Evolutionary conservation across 1,140 invertebrate genomes (phyloP).

Genomic region (Helicoverpa zea): DNA sequence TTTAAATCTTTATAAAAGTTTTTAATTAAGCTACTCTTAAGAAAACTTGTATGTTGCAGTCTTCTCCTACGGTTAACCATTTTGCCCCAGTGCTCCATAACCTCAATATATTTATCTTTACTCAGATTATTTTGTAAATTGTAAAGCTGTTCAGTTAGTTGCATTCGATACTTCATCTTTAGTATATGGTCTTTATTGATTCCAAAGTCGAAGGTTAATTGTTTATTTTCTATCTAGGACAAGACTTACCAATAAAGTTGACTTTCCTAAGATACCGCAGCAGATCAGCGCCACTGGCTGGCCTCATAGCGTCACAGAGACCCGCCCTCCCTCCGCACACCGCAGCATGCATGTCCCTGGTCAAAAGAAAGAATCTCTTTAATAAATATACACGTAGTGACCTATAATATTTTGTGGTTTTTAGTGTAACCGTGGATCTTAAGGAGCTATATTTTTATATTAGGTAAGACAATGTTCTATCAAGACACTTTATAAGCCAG

Average conservation of each 20-base stretch:
- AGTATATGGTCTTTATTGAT: too few relatives aligned
- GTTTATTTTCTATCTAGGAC: neutral
- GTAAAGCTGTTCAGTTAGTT: too few relatives aligned
- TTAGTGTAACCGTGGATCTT: neutral
- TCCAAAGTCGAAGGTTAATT: too few relatives aligned
- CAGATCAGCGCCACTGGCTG: conserved; percentile 94
- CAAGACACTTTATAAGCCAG: too few relatives aligned
- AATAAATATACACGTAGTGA: neutral
- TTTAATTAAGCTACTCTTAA: neutral
- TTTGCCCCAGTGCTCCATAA: too few relatives aligned
- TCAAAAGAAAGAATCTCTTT: neutral
- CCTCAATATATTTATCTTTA: too few relatives aligned
- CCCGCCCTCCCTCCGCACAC: conserved; percentile 91
- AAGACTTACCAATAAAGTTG: conserved; percentile 70
- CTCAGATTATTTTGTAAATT: too few relatives aligned
- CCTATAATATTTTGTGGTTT: neutral
- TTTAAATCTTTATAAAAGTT: neutral
- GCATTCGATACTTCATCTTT: too few relatives aligned
- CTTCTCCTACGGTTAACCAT: too few relatives aligned
- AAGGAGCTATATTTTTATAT: neutral
- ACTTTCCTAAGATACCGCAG: conserved; percentile 94
- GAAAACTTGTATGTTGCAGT: too few relatives aligned
- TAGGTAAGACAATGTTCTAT: too few relatives aligned
- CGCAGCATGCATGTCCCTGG: conserved; percentile 94
- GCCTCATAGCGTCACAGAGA: conserved; percentile 95